phyloP scores from a whole-genome alignment of 2,113 vertebrate genomes.

The Cebus imitator region DNA sequence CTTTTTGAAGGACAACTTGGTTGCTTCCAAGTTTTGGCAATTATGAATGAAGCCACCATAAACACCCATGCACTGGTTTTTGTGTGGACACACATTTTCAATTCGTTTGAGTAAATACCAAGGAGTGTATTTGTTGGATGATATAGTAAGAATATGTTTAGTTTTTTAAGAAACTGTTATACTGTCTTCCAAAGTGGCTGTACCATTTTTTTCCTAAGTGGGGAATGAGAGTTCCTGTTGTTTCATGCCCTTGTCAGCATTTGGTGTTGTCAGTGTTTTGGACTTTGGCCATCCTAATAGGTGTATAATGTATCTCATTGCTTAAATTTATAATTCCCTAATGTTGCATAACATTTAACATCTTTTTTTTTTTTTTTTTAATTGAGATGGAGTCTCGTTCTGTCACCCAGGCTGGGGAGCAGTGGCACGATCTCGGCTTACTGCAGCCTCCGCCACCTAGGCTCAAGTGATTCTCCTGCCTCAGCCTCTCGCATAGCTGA shows the following conservation, averaged over 20 bases:
- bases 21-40: background rate
- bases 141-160: background rate
- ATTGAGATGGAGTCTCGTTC: background rate
- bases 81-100: background rate
- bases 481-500: background rate
- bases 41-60: background rate
- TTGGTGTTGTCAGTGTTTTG: background rate
- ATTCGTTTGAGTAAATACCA: slow-evolving; percentile 41
- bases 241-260: background rate
- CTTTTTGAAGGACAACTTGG: background rate
- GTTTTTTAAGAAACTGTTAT: background rate
- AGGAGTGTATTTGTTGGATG: background rate
- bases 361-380: background rate
- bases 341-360: background rate
- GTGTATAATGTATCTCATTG: background rate
- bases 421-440: background rate
- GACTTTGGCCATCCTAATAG: background rate
- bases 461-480: background rate
- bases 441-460: background rate
- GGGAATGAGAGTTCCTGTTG: background rate
- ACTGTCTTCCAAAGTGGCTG: background rate
- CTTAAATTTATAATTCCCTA: background rate
- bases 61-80: background rate
- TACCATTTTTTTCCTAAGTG: background rate
- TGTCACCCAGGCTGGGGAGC: background rate